Evolutionary conservation across 2,797 vertebrate genomes (phyloP).

Genomic region (Myotis pilosus): DNA sequence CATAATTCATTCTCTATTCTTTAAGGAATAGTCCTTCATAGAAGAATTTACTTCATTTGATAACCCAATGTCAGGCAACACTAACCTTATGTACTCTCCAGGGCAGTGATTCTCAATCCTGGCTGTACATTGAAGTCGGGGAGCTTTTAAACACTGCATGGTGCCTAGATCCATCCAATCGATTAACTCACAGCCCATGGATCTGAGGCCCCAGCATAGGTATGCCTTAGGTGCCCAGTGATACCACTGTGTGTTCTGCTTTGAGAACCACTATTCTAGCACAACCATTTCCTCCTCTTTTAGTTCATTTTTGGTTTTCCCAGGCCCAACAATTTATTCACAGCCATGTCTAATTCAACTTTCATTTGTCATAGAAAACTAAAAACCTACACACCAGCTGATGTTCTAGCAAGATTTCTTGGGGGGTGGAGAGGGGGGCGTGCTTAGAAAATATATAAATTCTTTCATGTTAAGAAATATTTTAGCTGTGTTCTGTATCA

Average conservation of each 20-base stretch:
- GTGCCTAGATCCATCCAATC: background rate
- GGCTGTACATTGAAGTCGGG: background rate
- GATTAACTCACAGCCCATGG: background rate
- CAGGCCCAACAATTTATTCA: background rate
- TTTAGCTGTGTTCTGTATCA: background rate
- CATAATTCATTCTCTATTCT: background rate
- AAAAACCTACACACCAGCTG: background rate
- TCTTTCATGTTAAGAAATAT: conserved; percentile 33
- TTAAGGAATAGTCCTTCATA: background rate
- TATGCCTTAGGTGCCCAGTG: background rate
- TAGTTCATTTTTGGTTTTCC: background rate
- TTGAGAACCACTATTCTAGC: background rate
- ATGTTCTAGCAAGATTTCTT: conserved; percentile 29
- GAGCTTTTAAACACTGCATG: background rate
- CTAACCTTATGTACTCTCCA: background rate
- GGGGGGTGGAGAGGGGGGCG: no score
- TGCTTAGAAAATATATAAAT: conserved; percentile 4
- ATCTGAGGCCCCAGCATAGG: no score
- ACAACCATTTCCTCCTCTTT: background rate
- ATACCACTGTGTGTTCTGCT: rapidly evolving
- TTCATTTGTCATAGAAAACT: background rate
- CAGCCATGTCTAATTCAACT: background rate
- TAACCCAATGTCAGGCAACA: background rate
- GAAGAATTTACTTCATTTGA: background rate
- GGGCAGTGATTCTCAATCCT: background rate